Percentiles rank a stretch among this genome's conserved stretches.
These are phyloP conservation scores for Sebastes schlegelii DNA, from an alignment of 2,113 vertebrate species.

Conservation along the genomic window DNA sequence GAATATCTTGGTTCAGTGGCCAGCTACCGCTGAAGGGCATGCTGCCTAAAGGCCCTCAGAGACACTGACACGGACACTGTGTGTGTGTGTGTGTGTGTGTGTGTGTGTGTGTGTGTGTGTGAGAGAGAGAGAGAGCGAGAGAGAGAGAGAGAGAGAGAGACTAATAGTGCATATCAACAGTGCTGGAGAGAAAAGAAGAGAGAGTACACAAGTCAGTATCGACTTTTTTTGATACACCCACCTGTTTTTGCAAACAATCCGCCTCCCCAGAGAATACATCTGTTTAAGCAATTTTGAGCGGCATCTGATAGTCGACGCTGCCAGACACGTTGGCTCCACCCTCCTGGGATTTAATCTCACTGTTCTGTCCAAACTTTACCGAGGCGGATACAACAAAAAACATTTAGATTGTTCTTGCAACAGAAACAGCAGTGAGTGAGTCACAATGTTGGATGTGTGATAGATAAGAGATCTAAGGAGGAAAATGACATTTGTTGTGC, in stretches of 20 bases:
- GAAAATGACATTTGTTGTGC: background rate
- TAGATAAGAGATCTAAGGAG: background rate
- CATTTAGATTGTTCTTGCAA: background rate
- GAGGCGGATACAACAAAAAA: constrained; percentile 17
- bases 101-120: background rate
- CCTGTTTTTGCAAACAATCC: constrained; percentile 52
- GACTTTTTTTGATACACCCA: constrained; percentile 44
- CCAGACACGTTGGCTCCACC: constrained; percentile 14
- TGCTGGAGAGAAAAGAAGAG: constrained; percentile 6
- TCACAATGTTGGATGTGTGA: background rate
- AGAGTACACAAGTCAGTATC: constrained; percentile 28
- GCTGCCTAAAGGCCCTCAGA: constrained; percentile 49
- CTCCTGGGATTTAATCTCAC: background rate
- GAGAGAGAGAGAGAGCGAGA: constrained; percentile 19
- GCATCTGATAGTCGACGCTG: constrained; percentile 25
- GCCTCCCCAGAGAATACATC: constrained; percentile 19
- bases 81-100: background rate
- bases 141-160: constrained; percentile 18
- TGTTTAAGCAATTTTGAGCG: constrained; percentile 34
- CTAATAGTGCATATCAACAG: constrained; percentile 31
- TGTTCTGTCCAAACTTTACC: constrained; percentile 24
- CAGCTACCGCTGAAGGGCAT: constrained; percentile 63
- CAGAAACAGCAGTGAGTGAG: background rate
- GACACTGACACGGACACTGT: constrained; percentile 2
- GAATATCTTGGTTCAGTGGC: constrained; percentile 61